These are phyloP conservation scores for Drosophila simulans DNA, from an alignment of 1,140 invertebrate genomes.

Conservation along the genomic window DNA sequence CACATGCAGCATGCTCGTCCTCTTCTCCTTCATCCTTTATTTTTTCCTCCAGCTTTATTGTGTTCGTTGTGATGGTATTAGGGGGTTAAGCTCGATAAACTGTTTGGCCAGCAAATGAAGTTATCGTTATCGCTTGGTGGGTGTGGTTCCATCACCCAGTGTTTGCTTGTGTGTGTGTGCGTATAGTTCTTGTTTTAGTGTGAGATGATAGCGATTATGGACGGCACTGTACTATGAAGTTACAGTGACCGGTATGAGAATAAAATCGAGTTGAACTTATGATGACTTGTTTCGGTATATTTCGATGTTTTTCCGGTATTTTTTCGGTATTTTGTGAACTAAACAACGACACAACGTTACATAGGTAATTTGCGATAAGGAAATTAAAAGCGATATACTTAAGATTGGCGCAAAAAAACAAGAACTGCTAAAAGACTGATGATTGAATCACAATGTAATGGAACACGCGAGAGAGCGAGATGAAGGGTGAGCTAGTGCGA, in stretches of 20 bases:
- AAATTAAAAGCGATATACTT: conserved; percentile 42
- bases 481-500: conserved; percentile 20
- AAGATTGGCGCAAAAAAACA: conserved; percentile 28
- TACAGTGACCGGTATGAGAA: conserved; percentile 29
- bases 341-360: conserved; percentile 81
- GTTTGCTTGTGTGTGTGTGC: conserved; percentile 15
- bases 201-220: conserved; percentile 36
- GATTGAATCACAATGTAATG: conserved; percentile 11
- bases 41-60: conserved; percentile 3
- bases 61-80: conserved; percentile 4
- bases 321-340: conserved; percentile 56
- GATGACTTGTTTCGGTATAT: conserved; percentile 29
- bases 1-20: conserved; percentile 67
- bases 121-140: conserved; percentile 45
- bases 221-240: conserved; percentile 40
- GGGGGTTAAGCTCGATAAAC: conserved; percentile 42
- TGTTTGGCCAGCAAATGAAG: conserved; percentile 47
- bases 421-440: conserved; percentile 1
- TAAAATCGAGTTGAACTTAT: conserved; percentile 14
- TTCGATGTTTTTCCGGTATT: conserved; percentile 20
- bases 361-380: conserved; percentile 60
- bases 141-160: conserved; percentile 17
- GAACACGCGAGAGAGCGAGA: conserved; percentile 10
- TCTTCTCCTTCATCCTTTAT: conserved; percentile 14
- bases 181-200: conserved; percentile 9